Conservation (phyloP, 2,797 vertebrate species). For the Xiphorhynchus erythropygius region DNA sequence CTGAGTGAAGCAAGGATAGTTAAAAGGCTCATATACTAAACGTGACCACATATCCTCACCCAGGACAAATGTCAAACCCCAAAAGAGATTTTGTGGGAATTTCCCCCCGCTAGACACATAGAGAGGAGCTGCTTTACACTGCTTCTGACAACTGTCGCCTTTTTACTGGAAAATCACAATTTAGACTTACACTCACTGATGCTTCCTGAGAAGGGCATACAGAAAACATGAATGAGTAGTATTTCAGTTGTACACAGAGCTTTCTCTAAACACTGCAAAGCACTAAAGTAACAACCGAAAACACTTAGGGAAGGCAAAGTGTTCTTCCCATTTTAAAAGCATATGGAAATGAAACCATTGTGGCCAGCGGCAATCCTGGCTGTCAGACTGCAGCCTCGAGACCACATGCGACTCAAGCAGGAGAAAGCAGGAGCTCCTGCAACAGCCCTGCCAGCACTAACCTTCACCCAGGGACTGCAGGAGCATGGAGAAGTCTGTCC, state of each 20-base stretch:
- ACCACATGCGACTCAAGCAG: background rate
- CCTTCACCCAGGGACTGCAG: background rate
- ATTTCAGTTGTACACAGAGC: background rate
- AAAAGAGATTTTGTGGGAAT: background rate
- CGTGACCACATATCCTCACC: fast-evolving
- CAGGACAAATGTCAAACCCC: background rate
- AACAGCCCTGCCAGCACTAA: background rate
- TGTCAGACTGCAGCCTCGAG: fast-evolving
- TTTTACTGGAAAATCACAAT: background rate
- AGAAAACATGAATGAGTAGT: background rate
- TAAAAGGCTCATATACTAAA: background rate
- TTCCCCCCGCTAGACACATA: fast-evolving
- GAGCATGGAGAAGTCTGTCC: fast-evolving
- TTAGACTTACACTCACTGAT: background rate
- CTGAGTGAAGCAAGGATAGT: background rate
- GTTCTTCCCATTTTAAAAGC: background rate
- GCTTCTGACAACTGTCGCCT: background rate
- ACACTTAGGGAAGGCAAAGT: background rate
- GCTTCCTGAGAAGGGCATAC: background rate
- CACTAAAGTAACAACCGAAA: background rate
- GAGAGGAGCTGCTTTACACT: background rate
- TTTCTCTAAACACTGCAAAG: background rate
- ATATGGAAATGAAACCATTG: fast-evolving
- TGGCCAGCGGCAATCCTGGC: background rate
- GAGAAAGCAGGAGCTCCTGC: background rate